Evolutionary conservation across 1,140 invertebrate species (phyloP).

Genomic region (Ladona fulva): DNA sequence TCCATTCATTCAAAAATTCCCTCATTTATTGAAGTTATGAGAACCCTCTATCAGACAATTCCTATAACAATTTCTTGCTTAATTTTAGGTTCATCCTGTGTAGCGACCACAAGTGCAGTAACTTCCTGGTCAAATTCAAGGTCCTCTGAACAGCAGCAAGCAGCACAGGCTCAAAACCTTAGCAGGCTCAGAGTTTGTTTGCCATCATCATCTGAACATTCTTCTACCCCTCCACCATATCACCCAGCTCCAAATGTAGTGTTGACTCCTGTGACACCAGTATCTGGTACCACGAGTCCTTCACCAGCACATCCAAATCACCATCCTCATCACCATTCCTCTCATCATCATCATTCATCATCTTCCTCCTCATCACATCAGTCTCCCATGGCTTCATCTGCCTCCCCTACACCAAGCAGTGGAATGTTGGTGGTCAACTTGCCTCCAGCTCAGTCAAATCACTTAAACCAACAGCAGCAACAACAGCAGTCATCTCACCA

Average conservation of each 20-base stretch:
- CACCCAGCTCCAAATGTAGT: neutral
- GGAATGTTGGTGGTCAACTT: conserved; percentile 58
- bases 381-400: neutral
- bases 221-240: neutral
- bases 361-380: neutral
- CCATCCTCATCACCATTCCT: neutral
- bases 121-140: neutral
- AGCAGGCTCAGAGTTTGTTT: neutral
- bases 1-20: no score
- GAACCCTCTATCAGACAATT: neutral
- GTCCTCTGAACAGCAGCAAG: neutral
- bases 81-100: neutral
- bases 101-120: neutral
- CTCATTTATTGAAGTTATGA: no score
- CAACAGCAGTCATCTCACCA: conserved; percentile 19
- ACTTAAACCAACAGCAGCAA: conserved; percentile 34
- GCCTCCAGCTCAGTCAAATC: conserved; percentile 45
- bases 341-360: neutral
- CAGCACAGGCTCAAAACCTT: neutral
- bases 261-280: neutral
- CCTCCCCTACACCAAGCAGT: neutral
- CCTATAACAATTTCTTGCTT: neutral
- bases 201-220: neutral
- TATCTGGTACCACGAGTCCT: neutral
- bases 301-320: neutral